Evolutionary conservation across 2,797 vertebrate species (phyloP), one percentile per base, ranked within the genome.

Genomic region (Gephyroberyx darwinii): DNA sequence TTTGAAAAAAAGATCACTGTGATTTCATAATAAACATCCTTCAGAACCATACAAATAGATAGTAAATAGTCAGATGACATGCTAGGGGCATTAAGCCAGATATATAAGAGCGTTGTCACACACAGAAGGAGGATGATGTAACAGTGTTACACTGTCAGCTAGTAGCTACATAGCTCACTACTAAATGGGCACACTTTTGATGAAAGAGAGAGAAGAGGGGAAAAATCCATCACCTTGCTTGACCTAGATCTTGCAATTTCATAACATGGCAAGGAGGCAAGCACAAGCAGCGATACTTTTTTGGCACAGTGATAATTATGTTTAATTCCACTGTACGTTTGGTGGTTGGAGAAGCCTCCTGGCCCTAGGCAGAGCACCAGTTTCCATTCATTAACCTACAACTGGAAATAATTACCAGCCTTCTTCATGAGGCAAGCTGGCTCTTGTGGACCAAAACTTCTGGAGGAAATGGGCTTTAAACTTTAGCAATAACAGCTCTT

Each of bases 381-480:
- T 90, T 91, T 90, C 90, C 87, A 91, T 82, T 88, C 83, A 90
- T 90, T 90, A 87, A 89, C 77, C 78, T 78, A 89, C 86, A 89
- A 90, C 81, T 91, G 88, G 86, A 90, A 92, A 89, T 89, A 82
- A 92, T 92, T 90, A 91, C 76, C 51, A 73, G 70, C 57, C 33
- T 10, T 69, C 65, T 76, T 73, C 57, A 69, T 45, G 53, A 72
- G 64, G 55, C 50, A 65, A 65, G 70, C 64, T 14, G 79, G 55
- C 65, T 73, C 56, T 69, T 77, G 73, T 69, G 53, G 59, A 81
- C 51, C 19, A 39, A 77, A 82, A 76, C 3, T 43, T 74, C 75
- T 82, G 52, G 61, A 80, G 84, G 55, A 71, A 69, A 84, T 26
- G 19, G 69, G 66, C 10, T 76, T 69, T 60, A 71, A 86, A 78